Evolutionary conservation across 2,113 vertebrate species (phyloP), one percentile per base, ranked within the genome.

Genomic region (Kobus ellipsiprymnus): DNA sequence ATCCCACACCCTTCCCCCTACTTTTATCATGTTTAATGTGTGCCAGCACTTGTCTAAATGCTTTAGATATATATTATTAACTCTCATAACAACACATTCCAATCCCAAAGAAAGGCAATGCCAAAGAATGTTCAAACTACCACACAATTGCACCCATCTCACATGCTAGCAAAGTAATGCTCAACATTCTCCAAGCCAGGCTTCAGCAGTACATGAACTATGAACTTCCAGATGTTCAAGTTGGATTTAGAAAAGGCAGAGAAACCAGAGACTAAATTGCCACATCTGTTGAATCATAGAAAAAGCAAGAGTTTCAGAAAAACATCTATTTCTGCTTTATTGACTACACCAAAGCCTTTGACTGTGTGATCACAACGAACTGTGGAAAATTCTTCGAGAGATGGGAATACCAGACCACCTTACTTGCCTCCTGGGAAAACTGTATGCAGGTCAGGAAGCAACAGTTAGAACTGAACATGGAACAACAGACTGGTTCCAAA

Each of bases 11-110:
- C 1, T 44, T 44, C 23, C 71, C 71, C 46, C 36, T 29, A 15
- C 36, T 81, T 84, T 54, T 5, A 21, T 7, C 1, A 0, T 11
- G 17, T 46, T 21, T 27, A 33, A 9, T 12, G 0, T 4, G 19
- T 44, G 29, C 10, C 81, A 25, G 25, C 9, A 4, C 50, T 78
- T 64, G 30, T n/a, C 50, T 50, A 40, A 50, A 27, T 5, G 30
- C 50, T 30, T 88, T 33, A n/a, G n/a, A 10, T 44, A 0, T 33
- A 0, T n/a, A 11, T 27, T 25, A 11, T 87, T 50, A 81, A 57
- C 15, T 50, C 59, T 84, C 52, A 29, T 54, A n/a, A 57, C 12
- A 4, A 46, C 17, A 13, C 64, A 64, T 74, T 74, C 67, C n/a
- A 40, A 40, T 40, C 67, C n/a, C n/a, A 74, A 40, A 74, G n/a